Evolutionary conservation across 2,888 invertebrate species (phyloP).

Genomic region (Poecilus cupreus): DNA sequence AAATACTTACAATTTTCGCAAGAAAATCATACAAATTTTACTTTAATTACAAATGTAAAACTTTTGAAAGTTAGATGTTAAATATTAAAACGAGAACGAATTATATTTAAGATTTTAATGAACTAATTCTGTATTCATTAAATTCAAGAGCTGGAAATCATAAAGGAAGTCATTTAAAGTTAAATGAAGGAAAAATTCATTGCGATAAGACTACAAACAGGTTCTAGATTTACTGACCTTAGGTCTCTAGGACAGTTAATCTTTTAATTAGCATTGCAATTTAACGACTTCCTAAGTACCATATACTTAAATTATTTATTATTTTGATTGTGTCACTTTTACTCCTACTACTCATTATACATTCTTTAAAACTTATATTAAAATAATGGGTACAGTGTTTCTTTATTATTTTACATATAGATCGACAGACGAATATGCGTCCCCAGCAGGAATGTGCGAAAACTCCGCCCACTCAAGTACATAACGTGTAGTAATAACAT

Average conservation of each 20-base stretch:
- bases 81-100: not conserved
- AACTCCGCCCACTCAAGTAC: too few relatives aligned
- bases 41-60: conserved; percentile 17
- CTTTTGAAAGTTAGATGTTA: conserved; percentile 12
- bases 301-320: conserved; percentile 12
- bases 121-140: conserved; percentile 18
- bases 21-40: conserved; percentile 3
- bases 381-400: too few relatives aligned
- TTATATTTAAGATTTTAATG: conserved; percentile 7
- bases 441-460: too few relatives aligned
- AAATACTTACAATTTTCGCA: conserved; percentile 8
- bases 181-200: conserved; percentile 21
- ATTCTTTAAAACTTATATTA: too few relatives aligned
- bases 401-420: too few relatives aligned
- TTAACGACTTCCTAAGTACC: conserved; percentile 30
- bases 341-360: too few relatives aligned
- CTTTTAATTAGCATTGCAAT: conserved; percentile 27
- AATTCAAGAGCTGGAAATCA: conserved; percentile 17
- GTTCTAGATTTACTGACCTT: conserved; percentile 13
- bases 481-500: too few relatives aligned
- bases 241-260: conserved; percentile 20
- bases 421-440: too few relatives aligned
- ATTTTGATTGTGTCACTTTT: not conserved
- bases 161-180: conserved; percentile 45
- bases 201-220: conserved; percentile 21